Percentiles rank a stretch among this genome's conserved stretches.
phyloP scores from a whole-genome alignment of 2,888 invertebrate species.

The Scelioninae gen. 1 region DNA sequence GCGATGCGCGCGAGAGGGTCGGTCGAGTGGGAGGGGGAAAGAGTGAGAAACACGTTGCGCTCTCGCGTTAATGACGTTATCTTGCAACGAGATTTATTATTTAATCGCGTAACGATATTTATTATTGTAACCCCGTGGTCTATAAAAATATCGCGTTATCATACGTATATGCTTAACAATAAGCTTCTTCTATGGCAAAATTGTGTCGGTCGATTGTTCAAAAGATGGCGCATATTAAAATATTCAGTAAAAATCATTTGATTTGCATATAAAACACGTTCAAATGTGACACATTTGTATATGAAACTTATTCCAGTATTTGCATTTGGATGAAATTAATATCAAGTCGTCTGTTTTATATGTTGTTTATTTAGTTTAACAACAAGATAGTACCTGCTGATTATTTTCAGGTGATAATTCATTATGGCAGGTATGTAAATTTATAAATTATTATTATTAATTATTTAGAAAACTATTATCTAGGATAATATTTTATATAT shows the following conservation, averaged over 20 bases:
- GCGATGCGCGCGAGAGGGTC: too few species aligned
- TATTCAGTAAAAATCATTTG: conserved; percentile 22
- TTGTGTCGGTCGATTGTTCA: conserved; percentile 59
- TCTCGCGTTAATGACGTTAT: conserved; percentile 74
- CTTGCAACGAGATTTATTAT: conserved; percentile 80
- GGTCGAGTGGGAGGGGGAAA: conserved; percentile 7
- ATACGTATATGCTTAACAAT: conserved; percentile 58
- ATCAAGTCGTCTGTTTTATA: too few species aligned
- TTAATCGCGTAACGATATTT: conserved; percentile 81
- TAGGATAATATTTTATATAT: too few species aligned
- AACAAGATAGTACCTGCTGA: too few species aligned
- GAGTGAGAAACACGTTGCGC: conserved; percentile 31
- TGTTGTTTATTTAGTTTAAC: too few species aligned
- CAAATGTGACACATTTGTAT: conserved; percentile 23
- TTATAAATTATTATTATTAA: too few species aligned
- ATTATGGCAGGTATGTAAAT: too few species aligned
- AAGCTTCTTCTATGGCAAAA: conserved; percentile 61
- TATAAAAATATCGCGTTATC: conserved; percentile 70
- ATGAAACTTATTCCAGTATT: conserved; percentile 38
- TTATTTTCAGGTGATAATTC: too few species aligned
- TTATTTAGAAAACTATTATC: too few species aligned
- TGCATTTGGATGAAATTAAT: neutral
- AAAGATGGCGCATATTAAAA: conserved; percentile 48
- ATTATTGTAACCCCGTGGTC: conserved; percentile 77
- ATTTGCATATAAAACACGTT: conserved; percentile 53